Percentiles rank a stretch among this genome's conserved stretches.
Conservation (phyloP, 2,113 vertebrate species). For the Miniopterus natalensis region DNA sequence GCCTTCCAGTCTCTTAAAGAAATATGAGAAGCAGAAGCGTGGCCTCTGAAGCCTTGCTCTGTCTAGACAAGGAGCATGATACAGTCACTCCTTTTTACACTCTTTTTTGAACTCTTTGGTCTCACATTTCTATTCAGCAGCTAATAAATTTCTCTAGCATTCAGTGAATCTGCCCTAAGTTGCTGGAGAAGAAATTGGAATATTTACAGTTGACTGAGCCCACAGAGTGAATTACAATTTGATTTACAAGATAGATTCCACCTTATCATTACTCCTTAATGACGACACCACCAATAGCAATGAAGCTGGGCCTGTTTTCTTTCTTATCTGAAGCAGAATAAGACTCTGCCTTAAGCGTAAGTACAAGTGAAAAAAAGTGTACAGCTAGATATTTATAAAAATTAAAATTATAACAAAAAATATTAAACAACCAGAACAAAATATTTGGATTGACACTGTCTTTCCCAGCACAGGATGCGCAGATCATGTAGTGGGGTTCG, state of each 20-base stretch:
- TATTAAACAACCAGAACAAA: not conserved
- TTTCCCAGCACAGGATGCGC: not conserved
- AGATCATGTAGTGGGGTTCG: not conserved
- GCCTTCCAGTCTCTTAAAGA: not conserved
- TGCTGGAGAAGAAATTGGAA: conserved; percentile 3
- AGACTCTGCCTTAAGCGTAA: not conserved
- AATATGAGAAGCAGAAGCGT: not conserved
- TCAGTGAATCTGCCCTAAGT: not conserved
- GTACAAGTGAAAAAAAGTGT: not conserved
- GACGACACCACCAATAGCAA: conserved; percentile 20
- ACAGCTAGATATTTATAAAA: not conserved
- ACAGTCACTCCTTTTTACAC: not conserved
- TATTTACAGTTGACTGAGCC: not conserved
- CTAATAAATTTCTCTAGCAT: not conserved
- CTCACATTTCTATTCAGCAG: not conserved
- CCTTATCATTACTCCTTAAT: conserved; percentile 31
- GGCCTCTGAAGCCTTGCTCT: conserved; percentile 1
- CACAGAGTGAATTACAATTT: not conserved
- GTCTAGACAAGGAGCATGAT: not conserved
- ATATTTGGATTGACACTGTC: not conserved
- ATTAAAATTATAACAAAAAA: not conserved
- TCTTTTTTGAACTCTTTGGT: not conserved
- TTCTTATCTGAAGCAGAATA: not conserved
- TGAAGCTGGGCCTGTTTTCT: not conserved
- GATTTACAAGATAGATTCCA: not conserved